These are phyloP conservation scores for Ochropacha duplaris DNA, from an alignment of 2,888 invertebrate species.

Conservation along the genomic window DNA sequence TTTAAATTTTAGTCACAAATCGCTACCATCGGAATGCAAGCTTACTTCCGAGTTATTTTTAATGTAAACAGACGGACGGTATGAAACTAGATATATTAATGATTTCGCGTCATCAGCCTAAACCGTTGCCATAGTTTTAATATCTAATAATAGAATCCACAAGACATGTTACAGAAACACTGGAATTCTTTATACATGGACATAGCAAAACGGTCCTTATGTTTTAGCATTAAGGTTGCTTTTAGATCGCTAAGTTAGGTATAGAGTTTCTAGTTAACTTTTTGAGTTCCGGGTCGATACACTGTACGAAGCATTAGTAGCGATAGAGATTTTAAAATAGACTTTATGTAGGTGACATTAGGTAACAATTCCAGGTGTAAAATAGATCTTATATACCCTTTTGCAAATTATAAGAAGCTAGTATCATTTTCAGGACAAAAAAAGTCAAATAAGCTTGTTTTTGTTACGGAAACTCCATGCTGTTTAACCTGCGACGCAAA, in stretches of 20 bases:
- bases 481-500: too few species aligned
- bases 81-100: constrained; percentile 21
- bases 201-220: background rate
- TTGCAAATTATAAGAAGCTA: too few species aligned
- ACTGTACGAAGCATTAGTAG: too few species aligned
- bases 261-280: background rate
- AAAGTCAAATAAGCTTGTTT: too few species aligned
- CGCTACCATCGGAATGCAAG: constrained; percentile 14
- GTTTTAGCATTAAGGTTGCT: background rate
- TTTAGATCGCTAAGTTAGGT: background rate
- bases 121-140: constrained; percentile 6
- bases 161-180: constrained; percentile 1
- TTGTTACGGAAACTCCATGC: too few species aligned
- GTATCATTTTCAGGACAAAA: too few species aligned
- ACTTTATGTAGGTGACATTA: too few species aligned
- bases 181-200: background rate
- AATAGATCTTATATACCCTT: too few species aligned
- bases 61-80: constrained; percentile 19
- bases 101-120: constrained; percentile 21
- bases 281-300: background rate
- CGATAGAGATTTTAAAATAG: too few species aligned
- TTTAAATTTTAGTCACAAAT: constrained; percentile 4
- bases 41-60: constrained; percentile 28
- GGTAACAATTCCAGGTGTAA: too few species aligned
- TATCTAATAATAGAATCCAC: constrained; percentile 21